Evolutionary conservation across 2,113 vertebrate genomes (phyloP).

Genomic region (Catharus minimus): DNA sequence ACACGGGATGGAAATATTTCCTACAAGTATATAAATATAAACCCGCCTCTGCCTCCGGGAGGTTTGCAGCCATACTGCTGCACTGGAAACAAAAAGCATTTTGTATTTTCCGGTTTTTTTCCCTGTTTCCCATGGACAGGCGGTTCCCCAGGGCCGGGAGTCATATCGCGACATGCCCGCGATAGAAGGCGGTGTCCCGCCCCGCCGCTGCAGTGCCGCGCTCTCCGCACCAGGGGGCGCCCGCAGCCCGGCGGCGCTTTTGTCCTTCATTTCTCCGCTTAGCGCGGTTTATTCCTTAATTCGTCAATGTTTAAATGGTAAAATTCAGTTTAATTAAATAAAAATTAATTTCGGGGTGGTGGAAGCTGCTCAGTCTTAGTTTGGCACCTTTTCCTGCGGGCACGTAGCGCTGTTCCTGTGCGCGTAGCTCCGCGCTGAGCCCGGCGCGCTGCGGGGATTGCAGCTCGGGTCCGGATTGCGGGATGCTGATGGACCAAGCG

Average conservation of each 20-base stretch:
- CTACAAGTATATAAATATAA: background rate
- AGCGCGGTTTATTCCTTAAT: background rate
- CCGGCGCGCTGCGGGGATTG: background rate
- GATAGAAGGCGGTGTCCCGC: no score
- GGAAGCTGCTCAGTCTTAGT: background rate
- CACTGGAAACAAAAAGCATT: background rate
- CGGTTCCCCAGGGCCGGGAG: background rate
- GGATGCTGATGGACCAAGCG: background rate
- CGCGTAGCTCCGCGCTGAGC: background rate
- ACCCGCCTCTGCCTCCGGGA: background rate
- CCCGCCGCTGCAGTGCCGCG: background rate
- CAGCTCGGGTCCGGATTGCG: background rate
- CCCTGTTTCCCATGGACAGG: background rate
- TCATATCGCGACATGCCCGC: rapidly evolving
- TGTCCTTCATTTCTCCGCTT: background rate
- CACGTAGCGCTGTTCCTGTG: rapidly evolving
- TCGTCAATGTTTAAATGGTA: rapidly evolving
- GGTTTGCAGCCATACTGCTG: background rate
- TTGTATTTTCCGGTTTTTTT: background rate
- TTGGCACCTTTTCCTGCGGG: background rate
- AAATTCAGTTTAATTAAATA: background rate
- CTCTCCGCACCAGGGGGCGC: constrained; percentile 34
- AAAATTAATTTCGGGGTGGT: background rate
- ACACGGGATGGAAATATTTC: no score
- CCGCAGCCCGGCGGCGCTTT: background rate